Evolutionary conservation across 2,113 vertebrate species (phyloP).

Genomic region (Tragulus kanchil): DNA sequence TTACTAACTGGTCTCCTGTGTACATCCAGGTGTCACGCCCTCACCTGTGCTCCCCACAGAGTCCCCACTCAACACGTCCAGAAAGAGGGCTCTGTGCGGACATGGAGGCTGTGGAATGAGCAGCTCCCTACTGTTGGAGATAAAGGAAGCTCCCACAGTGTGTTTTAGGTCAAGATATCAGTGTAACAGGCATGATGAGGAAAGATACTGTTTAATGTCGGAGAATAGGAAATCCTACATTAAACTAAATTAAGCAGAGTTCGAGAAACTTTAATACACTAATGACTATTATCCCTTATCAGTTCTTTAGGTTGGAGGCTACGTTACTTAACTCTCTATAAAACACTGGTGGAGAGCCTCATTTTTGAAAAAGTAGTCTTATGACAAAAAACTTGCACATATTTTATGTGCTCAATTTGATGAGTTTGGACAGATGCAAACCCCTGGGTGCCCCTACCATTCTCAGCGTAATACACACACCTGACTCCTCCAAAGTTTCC

Average conservation of each 20-base stretch:
- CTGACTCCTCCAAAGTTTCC: neutral
- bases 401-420: neutral
- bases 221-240: neutral
- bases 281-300: neutral
- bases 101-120: neutral
- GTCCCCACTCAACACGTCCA: neutral
- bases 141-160: neutral
- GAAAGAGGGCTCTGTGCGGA: neutral
- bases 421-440: neutral
- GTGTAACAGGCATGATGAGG: neutral
- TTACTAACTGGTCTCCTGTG: neutral
- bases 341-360: too few species aligned
- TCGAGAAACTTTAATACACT: neutral
- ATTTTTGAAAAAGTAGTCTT: too few species aligned
- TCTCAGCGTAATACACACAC: neutral
- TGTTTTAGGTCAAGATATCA: neutral
- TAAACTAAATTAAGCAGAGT: neutral
- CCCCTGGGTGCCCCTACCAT: neutral
- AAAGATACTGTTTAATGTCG: neutral
- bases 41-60: neutral
- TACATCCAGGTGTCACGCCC: too few species aligned
- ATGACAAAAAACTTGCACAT: too few species aligned
- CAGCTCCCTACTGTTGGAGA: neutral
- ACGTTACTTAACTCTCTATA: neutral
- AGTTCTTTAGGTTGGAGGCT: neutral